A percentile compares a stretch with the other conserved stretches of the same genome.
phyloP scores from a whole-genome alignment of 2,113 vertebrate species.

The Pipra filicauda region DNA sequence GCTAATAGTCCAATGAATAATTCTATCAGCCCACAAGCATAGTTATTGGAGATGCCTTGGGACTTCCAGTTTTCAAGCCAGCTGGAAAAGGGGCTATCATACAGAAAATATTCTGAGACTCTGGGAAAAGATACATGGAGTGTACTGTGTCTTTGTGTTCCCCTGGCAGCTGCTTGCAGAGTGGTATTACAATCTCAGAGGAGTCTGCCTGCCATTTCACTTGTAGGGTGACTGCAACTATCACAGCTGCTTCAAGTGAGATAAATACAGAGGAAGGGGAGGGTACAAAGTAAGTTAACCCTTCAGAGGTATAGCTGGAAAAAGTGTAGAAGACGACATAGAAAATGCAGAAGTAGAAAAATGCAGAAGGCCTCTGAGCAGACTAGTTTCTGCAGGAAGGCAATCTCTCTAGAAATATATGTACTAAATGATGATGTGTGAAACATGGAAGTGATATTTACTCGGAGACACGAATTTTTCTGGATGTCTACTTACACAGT shows the following conservation, averaged over 20 bases:
- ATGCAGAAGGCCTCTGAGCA: not conserved
- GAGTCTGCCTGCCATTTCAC: conserved; percentile 19
- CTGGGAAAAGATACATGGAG: conserved; percentile 32
- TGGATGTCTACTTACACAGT: not conserved
- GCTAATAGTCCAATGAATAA: not conserved
- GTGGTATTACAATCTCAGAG: conserved; percentile 1
- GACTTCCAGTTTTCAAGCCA: not conserved
- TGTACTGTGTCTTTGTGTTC: not conserved
- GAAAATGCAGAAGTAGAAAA: not conserved
- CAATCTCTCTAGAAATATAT: not conserved
- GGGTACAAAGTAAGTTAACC: not conserved
- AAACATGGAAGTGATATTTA: not conserved
- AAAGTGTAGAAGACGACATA: not conserved
- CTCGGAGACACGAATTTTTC: not conserved
- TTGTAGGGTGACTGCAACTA: not conserved
- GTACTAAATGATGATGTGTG: not conserved
- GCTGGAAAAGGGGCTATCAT: conserved; percentile 30
- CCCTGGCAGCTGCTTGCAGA: conserved; percentile 45
- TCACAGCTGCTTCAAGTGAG: not conserved
- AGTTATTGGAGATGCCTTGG: not conserved
- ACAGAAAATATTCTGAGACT: conserved; percentile 46
- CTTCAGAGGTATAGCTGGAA: not conserved
- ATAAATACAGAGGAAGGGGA: not conserved
- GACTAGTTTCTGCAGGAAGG: not conserved
- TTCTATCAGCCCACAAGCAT: not conserved